Evolutionary conservation across 2,888 invertebrate genomes (phyloP), one percentile per base, ranked within the genome.

Genomic region (Sabellastarte sp.): DNA sequence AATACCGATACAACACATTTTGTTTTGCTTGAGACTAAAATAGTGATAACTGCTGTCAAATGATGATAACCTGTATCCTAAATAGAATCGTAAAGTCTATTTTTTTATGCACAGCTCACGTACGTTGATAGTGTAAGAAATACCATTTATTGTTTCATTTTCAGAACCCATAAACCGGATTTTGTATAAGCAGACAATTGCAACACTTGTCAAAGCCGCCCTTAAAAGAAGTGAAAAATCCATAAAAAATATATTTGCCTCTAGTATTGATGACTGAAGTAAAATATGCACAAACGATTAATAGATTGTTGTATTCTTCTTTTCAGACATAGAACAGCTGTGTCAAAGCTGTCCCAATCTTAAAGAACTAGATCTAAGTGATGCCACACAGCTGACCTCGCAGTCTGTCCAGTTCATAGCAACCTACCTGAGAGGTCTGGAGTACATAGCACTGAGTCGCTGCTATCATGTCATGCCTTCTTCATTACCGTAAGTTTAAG

Each of bases 311-410:
- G n/a, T n/a, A n/a, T n/a, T n/a, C 10, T 3, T 28, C 24, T 33
- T 62, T 58, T 4, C 85, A 94, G 94, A 91, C 86, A 86, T 94
- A 3, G 80, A 84, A 3, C 84, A 86, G 10, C 84, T 95, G 59
- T 88, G 88, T 0, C 76, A 80, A 20, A 87, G 89, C 3, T 93
- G 93, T 78, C 88, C 90, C 0, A 86, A 89, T 1, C 86, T 96
- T 26, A 84, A 90, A 52, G 94, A 95, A 83, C 85, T 96, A 71
- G 95, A 96, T 85, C 80, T 95, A 64, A 95, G 95, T 28, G 95
- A 96, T 85, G 92, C 93, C 76, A 89, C 91, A 4, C 86, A 87
- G 26, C 83, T 95, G 2, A 89, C 90, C 0, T 87, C 87, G 15
- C 84, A 84, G 58, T 84, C 88, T n/a, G 84, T 92, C 1, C 84